These are phyloP conservation scores for Tetragonula carbonaria DNA, from an alignment of 2,888 invertebrate species.

Conservation along the genomic window DNA sequence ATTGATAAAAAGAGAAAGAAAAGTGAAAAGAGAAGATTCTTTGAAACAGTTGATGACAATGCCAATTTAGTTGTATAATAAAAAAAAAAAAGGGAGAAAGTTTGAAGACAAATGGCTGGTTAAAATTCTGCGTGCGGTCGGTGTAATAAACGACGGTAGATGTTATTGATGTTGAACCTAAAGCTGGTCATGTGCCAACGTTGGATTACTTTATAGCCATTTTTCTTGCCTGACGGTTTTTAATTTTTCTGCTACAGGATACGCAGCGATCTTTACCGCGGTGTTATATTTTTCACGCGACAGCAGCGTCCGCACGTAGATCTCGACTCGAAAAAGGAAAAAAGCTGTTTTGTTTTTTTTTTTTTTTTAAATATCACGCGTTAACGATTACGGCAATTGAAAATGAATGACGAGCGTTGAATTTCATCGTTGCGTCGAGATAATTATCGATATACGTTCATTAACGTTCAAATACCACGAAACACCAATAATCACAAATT, in stretches of 20 bases:
- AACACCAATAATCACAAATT: not conserved
- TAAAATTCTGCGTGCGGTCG: conserved; percentile 5
- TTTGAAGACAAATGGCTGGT: not conserved
- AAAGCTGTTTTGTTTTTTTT: too few relatives aligned
- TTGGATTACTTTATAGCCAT: conserved; percentile 14
- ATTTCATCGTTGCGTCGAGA: too few relatives aligned
- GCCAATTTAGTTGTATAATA: not conserved
- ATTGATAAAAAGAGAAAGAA: too few relatives aligned
- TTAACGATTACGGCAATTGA: not conserved
- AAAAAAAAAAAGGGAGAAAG: conserved; percentile 16
- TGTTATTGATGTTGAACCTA: not conserved
- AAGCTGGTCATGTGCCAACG: conserved; percentile 14
- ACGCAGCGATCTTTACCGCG: conserved; percentile 13
- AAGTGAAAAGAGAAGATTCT: not conserved
- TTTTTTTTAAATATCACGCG: not conserved
- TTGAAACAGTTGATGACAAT: not conserved
- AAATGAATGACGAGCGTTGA: not conserved
- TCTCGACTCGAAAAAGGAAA: not conserved
- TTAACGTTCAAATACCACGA: not conserved
- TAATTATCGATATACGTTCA: not conserved
- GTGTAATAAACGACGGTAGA: conserved; percentile 7
- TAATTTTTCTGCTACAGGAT: conserved; percentile 20
- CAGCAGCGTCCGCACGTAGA: not conserved
- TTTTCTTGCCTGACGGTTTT: conserved; percentile 29
- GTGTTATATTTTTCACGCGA: conserved; percentile 22